Base-by-base conservation (phyloP, 2,888 invertebrate genomes). In the Falcaria lacertinaria region DNA sequence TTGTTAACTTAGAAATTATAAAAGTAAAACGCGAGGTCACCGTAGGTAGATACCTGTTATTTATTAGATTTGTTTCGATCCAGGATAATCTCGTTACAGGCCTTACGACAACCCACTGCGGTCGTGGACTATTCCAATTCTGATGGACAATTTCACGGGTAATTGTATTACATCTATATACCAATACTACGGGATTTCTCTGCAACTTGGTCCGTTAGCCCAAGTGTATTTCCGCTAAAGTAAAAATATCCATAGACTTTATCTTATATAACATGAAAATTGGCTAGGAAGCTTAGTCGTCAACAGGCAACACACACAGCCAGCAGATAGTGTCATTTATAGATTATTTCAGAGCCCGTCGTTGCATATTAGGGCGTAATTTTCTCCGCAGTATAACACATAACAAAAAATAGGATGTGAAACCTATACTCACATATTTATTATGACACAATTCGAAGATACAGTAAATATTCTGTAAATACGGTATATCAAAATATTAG, bases 11-110 rank as follows among this genome's bases (percentile, higher is more conserved):
- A 4, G 42, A 39, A 51, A 60, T 57, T 62, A 62, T 52, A 55
- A 65, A 64, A 62, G 66, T 52, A 71, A 64, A 48, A 39, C 48
- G 52, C 54, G 64, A 77, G 77, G 75, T 66, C 70, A 58, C 48
- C 59, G 58, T 65, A 66, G 71, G 58, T 65, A 66, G 71, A 71
- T 78, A 81, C 78, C 79, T 80, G 75, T 68, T 75, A 77, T 84
- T 83, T 84, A 84, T 86, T 86, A 80, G 81, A 83, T 86, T 86
- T 81, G 74, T 77, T 80, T 74, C 75, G 78, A 82, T 76, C 70
- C 68, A 58, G 60, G 74, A 79, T 84, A 84, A 85, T 86, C 82
- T 74, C 64, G 73, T 85, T 83, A 81, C 52, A 42, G 54, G 57
- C 11, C 28, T 28, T 28, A 28, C 11, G 28, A 3, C 62, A 64